phyloP scores from a whole-genome alignment of 1,140 invertebrate species.

The Pectinophora gossypiella region DNA sequence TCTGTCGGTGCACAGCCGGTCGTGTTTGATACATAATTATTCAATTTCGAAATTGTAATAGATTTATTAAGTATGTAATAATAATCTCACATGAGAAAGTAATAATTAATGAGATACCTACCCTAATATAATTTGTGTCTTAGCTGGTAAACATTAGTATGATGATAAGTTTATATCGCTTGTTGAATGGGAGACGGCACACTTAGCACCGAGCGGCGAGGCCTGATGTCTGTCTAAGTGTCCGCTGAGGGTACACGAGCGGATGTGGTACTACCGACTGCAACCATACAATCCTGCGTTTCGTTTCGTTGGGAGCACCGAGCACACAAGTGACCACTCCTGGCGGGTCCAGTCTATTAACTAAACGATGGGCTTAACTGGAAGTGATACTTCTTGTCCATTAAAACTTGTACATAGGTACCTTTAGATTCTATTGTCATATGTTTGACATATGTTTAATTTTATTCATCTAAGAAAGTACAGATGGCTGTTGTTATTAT shows the following conservation, averaged over 20 bases:
- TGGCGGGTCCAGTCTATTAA: slow-evolving; percentile 54
- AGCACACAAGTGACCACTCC: slow-evolving; percentile 50
- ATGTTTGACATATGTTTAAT: slow-evolving; percentile 75
- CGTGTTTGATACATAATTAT: slow-evolving; percentile 71
- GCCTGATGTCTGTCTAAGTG: too few relatives aligned
- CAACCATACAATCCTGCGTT: slow-evolving; percentile 34
- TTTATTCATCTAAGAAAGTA: slow-evolving; percentile 75
- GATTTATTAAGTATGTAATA: slow-evolving; percentile 61
- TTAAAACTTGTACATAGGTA: slow-evolving; percentile 65
- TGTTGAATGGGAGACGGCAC: slow-evolving; percentile 29
- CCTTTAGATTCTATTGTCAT: slow-evolving; percentile 72
- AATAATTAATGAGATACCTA: slow-evolving; percentile 66
- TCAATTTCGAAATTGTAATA: slow-evolving; percentile 72
- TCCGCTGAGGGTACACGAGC: slow-evolving; percentile 14
- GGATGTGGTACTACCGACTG: slow-evolving; percentile 15
- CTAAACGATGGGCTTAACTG: slow-evolving; percentile 25
- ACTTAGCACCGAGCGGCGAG: slow-evolving; percentile 9
- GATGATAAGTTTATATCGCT: slow-evolving; percentile 68
- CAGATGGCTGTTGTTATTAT: slow-evolving; percentile 76
- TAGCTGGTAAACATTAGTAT: slow-evolving; percentile 68
- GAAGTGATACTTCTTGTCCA: slow-evolving; percentile 38
- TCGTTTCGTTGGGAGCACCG: slow-evolving; percentile 20
- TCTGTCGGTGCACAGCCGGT: slow-evolving; percentile 67
- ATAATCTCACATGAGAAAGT: slow-evolving; percentile 66
- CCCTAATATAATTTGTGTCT: slow-evolving; percentile 73